Evolutionary conservation across 30 jellyfish, hydroid and myxozoan genomes (phyloP), one percentile per base, ranked within the genome.

Genomic region (Phacellophora camtschatica): DNA sequence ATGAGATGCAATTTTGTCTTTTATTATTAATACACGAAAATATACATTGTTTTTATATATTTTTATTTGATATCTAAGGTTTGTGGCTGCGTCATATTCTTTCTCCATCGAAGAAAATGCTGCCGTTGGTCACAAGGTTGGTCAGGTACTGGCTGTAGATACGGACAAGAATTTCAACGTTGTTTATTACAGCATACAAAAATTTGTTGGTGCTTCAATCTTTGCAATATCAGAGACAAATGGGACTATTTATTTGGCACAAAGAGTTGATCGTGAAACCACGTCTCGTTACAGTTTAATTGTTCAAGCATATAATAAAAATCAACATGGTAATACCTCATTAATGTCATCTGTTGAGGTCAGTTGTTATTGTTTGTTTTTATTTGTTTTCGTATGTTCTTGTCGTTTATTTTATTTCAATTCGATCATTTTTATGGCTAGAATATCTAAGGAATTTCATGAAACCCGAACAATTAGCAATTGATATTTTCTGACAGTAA

Each of bases 281-380:
- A 28, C 13, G 33, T 74, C 89, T 5, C 24, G 13, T 33, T 81
- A 68, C 19, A 32, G 43, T 33, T 66, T 71, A 33, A 30, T 84
- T 13, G 84, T 91, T 18, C 66, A 51, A 24, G 92, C 89, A 5
- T 53, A 75, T 32, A 94, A 84, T 42, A 62, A 62, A 24, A 96
- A 91, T 62, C 42, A 55, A 27, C 1, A 50, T 62, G 98, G 98
- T 23, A 50, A 65, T 23, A 61, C 5, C n/a, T 59, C 87, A 2
- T 16, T 68, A 71, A 29, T 49, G 45, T 83, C 95, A 8, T 56
- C 75, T 35, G 87, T 62, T 10, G 63, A 59, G 82, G 95, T 83
- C n/a, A n/a, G n/a, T n/a, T n/a, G n/a, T n/a, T n/a, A n/a, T n/a
- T n/a, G n/a, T n/a, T n/a, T n/a, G n/a, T n/a, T n/a, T n/a, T n/a